A percentile compares a stretch with the other conserved stretches of the same genome.
Evolutionary conservation across 2,888 invertebrate species (phyloP).

Genomic region (Danaus chrysippus): DNA sequence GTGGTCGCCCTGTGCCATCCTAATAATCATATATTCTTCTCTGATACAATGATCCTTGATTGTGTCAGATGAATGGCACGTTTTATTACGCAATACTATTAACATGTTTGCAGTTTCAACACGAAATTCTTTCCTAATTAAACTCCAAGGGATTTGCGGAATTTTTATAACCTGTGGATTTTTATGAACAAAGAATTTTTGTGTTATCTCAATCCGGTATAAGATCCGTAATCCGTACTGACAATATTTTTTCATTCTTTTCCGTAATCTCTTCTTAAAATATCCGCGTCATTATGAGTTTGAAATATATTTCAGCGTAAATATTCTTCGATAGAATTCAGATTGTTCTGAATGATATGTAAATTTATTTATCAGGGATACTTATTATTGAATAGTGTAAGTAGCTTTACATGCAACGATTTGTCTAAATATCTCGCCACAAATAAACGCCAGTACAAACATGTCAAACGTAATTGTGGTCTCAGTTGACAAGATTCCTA

Average conservation of each 20-base stretch:
- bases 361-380: too few species aligned
- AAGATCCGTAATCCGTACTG: neutral
- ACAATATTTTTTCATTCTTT: neutral
- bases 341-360: too few species aligned
- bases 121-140: constrained; percentile 38
- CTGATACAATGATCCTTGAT: constrained; percentile 58
- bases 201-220: neutral
- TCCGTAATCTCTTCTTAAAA: neutral
- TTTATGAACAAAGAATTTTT: constrained; percentile 13
- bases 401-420: constrained; percentile 5
- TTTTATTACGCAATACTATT: constrained; percentile 35
- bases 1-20: constrained; percentile 65
- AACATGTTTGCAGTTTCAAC: constrained; percentile 38
- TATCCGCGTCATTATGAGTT: neutral
- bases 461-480: constrained; percentile 28
- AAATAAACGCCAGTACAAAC: constrained; percentile 22
- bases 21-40: constrained; percentile 62
- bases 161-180: constrained; percentile 26
- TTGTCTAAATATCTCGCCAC: constrained; percentile 12
- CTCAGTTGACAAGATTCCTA: constrained; percentile 28
- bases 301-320: neutral
- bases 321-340: too few species aligned
- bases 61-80: constrained; percentile 44
- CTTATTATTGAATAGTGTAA: too few species aligned
- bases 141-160: constrained; percentile 28